Conservation (phyloP, 2,113 vertebrate genomes). For the Dipodomys stephensi region DNA sequence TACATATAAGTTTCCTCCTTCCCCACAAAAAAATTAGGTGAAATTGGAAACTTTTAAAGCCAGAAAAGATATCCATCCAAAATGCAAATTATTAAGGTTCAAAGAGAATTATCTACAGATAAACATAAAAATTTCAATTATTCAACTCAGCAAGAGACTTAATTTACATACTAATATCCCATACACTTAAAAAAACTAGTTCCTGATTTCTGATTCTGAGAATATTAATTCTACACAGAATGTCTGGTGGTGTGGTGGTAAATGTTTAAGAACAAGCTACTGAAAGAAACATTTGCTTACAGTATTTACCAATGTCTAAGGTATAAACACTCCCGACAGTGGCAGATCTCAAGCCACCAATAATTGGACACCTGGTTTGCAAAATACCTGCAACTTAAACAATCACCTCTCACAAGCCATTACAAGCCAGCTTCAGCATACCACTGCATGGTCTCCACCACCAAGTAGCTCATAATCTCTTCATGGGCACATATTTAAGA, state of each 20-base stretch:
- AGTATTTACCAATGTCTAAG: neutral
- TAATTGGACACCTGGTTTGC: neutral
- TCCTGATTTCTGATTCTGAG: conserved; percentile 43
- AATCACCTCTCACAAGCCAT: neutral
- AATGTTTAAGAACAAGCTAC: conserved; percentile 19
- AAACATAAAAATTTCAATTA: conserved; percentile 44
- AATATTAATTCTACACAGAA: neutral
- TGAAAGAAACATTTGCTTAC: neutral
- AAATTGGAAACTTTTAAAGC: conserved; percentile 50
- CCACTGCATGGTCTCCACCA: neutral
- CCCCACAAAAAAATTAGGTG: neutral
- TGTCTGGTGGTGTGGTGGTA: neutral
- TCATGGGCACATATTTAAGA: conserved; percentile 1
- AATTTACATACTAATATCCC: neutral
- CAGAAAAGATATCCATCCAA: neutral
- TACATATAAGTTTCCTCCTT: neutral
- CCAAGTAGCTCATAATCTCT: conserved; percentile 41
- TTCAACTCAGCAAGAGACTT: conserved; percentile 42
- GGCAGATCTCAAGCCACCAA: neutral
- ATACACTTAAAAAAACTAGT: neutral
- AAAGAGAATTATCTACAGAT: conserved; percentile 51
- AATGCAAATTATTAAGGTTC: conserved; percentile 38
- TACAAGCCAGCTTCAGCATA: conserved; percentile 1
- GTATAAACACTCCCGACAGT: neutral
- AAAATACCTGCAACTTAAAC: conserved; percentile 40